These are phyloP conservation scores for Drosophila engyochracea DNA, from an alignment of 2,888 invertebrate species.

Conservation along the genomic window DNA sequence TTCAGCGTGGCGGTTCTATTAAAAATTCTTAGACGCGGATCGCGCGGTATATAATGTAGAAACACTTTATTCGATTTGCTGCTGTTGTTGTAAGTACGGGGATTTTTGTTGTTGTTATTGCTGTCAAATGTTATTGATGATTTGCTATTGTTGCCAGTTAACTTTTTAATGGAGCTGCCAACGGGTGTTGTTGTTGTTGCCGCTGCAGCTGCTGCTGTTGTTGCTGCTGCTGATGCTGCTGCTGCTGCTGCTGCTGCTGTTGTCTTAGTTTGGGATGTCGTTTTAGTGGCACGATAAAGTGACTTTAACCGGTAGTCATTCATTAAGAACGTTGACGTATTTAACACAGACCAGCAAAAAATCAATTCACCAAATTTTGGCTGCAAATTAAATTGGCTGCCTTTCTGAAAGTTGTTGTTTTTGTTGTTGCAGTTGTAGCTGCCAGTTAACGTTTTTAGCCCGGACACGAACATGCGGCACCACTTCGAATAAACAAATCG, in stretches of 20 bases:
- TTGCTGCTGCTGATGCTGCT: too few species aligned
- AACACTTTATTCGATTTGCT: constrained; percentile 85
- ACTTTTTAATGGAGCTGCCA: constrained; percentile 43
- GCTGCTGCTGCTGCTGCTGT: constrained; percentile 37
- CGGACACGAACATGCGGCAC: constrained; percentile 85
- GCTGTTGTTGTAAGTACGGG: constrained; percentile 83
- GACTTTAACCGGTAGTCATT: constrained; percentile 84
- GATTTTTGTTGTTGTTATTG: constrained; percentile 74
- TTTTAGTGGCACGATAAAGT: constrained; percentile 70
- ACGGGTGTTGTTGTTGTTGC: constrained; percentile 36
- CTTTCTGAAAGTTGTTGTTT: constrained; percentile 37
- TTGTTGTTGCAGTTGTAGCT: constrained; percentile 59
- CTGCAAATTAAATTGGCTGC: constrained; percentile 40
- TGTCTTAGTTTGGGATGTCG: constrained; percentile 45
- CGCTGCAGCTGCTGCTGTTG: constrained; percentile 24
- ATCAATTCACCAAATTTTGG: constrained; percentile 57
- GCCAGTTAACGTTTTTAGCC: constrained; percentile 61
- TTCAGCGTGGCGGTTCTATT: constrained; percentile 70
- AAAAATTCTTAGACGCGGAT: constrained; percentile 84
- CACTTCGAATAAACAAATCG: constrained; percentile 49
- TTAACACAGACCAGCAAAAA: constrained; percentile 77
- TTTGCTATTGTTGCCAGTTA: constrained; percentile 33
- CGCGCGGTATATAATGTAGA: constrained; percentile 84
- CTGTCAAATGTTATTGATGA: constrained; percentile 40
- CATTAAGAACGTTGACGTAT: constrained; percentile 84